phyloP scores from a whole-genome alignment of 2,113 vertebrate species.

The Ictidomys tridecemlineatus region DNA sequence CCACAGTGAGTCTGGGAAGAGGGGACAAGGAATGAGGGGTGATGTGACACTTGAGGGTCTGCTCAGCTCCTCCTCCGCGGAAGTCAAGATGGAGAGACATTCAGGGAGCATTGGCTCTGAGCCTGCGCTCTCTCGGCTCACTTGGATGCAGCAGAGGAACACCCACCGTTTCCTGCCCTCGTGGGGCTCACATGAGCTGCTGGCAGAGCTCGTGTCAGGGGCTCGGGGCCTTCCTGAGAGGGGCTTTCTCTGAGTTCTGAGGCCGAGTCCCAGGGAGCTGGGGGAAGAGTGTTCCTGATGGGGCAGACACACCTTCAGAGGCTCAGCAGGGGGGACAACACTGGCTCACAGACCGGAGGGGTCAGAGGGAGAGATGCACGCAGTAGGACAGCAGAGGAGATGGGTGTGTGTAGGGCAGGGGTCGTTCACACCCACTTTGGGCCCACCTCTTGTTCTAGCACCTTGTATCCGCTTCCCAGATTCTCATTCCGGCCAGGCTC shows the following conservation, averaged over 20 bases:
- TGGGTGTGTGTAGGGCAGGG: background rate
- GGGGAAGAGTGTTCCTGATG: background rate
- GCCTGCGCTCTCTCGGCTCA: background rate
- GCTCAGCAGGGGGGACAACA: background rate
- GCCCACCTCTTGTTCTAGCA: background rate
- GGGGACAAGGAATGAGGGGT: background rate
- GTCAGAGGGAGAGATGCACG: background rate
- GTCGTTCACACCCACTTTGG: background rate
- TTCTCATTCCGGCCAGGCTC: too few species aligned
- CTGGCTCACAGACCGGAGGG: too few species aligned
- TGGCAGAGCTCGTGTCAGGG: background rate
- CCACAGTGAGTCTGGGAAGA: background rate
- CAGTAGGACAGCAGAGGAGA: too few species aligned
- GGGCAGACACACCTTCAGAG: background rate
- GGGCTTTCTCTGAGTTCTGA: background rate
- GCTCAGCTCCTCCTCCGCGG: background rate
- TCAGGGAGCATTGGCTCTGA: background rate
- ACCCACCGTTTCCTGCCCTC: background rate
- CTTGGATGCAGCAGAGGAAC: background rate
- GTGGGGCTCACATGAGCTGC: fast-evolving
- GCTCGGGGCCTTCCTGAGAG: background rate
- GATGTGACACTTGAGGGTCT: background rate
- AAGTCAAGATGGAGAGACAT: background rate
- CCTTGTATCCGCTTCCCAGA: background rate
- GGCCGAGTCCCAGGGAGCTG: background rate